Evolutionary conservation across 1,140 invertebrate genomes (phyloP).

Genomic region (Nephila pilipes): DNA sequence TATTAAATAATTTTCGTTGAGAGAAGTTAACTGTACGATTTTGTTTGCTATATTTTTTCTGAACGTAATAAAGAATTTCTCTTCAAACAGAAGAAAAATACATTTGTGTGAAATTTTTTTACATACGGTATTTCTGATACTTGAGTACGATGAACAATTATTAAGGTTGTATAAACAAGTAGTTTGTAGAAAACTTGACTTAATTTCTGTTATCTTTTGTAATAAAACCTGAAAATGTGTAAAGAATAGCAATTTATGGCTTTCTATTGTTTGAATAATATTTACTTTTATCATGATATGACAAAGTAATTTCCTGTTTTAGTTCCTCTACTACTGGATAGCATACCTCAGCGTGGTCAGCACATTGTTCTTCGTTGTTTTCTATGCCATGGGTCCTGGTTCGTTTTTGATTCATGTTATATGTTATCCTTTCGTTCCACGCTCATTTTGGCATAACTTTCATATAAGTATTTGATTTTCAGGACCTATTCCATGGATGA

Average conservation of each 20-base stretch:
- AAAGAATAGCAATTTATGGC: background rate
- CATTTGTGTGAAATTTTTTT: too few relatives aligned
- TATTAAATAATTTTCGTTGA: too few relatives aligned
- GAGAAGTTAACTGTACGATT: too few relatives aligned
- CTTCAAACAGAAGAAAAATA: too few relatives aligned
- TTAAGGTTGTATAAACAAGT: too few relatives aligned
- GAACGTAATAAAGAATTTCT: too few relatives aligned
- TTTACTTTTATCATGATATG: background rate
- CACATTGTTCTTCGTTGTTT: conserved; percentile 95
- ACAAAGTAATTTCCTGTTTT: conserved; percentile 83
- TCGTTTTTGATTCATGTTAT: background rate
- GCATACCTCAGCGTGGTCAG: conserved; percentile 96
- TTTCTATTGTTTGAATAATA: background rate
- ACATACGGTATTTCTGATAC: too few relatives aligned
- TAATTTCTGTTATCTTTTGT: background rate
- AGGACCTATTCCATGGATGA: conserved; percentile 99
- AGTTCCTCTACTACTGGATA: conserved; percentile 99
- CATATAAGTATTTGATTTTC: background rate
- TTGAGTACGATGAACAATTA: too few relatives aligned
- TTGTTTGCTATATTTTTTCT: too few relatives aligned
- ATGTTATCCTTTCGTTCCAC: too few relatives aligned
- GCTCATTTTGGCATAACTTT: background rate
- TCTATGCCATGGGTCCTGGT: conserved; percentile 96
- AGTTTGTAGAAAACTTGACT: too few relatives aligned
- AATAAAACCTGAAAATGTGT: background rate